Evolutionary conservation across 2,797 vertebrate species (phyloP), one percentile per base, ranked within the genome.

Genomic region (Gallinago solitaria): DNA sequence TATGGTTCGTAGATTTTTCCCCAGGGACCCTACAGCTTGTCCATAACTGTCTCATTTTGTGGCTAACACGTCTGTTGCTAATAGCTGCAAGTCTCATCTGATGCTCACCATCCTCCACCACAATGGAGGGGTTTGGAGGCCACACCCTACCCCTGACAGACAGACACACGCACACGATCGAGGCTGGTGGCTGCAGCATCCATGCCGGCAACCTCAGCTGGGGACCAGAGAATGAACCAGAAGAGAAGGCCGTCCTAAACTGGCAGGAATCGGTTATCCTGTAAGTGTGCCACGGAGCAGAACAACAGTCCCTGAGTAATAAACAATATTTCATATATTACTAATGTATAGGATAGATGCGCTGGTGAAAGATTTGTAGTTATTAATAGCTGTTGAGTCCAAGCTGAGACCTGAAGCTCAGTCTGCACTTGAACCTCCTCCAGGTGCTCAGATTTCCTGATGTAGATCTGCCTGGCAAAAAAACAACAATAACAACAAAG

Each of bases 341-440:
- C 35, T 9, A 89, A 75, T 90, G 78, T 0, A 0, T 2, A 2
- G 69, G 67, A 71, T 64, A 85, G 84, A 77, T 83, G 68, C 5
- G 5, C 57, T 73, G 60, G 61, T 95, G 81, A 92, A 87, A 74
- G 85, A 71, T 95, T 90, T 81, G 76, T 48, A 86, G 82, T 24
- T 96, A 75, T 47, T 90, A 79, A 27, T 32, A 83, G 50, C 64
- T 60, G 16, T 32, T 5, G 45, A 88, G 79, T 65, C 93, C 87
- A 87, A 95, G 87, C 85, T 88, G 73, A 96, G 84, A 84, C 84
- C 91, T 90, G 90, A 95, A 81, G 86, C 89, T 95, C 79, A 11
- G 63, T 57, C 87, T 73, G 78, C 56, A 32, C 59, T 89, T 82
- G 70, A 94, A 85, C 75, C 43, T 83, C 84, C 74, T 90, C 77